A percentile compares a stretch with the other conserved stretches of the same genome.
phyloP scores from a whole-genome alignment of 2,888 invertebrate genomes.

The Sesamia inferens region DNA sequence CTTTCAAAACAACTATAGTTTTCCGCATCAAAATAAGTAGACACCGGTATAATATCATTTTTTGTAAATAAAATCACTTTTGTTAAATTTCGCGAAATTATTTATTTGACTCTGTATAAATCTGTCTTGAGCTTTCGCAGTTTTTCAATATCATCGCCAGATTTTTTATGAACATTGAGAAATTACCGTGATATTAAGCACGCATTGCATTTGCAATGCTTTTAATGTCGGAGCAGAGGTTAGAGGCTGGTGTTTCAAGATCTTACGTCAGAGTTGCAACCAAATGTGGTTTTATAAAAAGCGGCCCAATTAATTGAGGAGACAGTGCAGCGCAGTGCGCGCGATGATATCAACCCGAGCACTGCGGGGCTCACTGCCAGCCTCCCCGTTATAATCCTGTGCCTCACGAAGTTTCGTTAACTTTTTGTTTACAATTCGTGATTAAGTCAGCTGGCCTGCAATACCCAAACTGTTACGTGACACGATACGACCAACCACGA shows the following conservation, averaged over 20 bases:
- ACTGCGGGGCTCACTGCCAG: slow-evolving; percentile 11
- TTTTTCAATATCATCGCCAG: slow-evolving; percentile 22
- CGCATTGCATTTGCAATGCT: slow-evolving; percentile 42
- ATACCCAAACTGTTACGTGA: slow-evolving; percentile 68
- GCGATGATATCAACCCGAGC: slow-evolving; percentile 46
- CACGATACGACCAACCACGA: slow-evolving; percentile 52
- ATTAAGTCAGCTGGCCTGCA: slow-evolving; percentile 61
- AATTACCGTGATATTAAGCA: slow-evolving; percentile 24
- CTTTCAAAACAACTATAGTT: too few relatives aligned
- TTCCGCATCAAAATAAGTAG: too few relatives aligned
- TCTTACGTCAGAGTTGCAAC: slow-evolving; percentile 47
- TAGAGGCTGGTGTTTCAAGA: slow-evolving; percentile 36
- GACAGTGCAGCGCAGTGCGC: slow-evolving; percentile 44
- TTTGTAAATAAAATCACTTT: too few relatives aligned
- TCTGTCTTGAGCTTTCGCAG: not conserved
- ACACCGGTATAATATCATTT: too few relatives aligned
- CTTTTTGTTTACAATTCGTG: slow-evolving; percentile 67
- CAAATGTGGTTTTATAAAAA: slow-evolving; percentile 53
- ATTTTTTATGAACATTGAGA: slow-evolving; percentile 33
- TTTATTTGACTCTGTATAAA: not conserved
- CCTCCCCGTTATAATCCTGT: slow-evolving; percentile 27
- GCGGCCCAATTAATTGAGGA: slow-evolving; percentile 56
- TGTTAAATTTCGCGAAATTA: too few relatives aligned
- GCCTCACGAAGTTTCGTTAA: slow-evolving; percentile 50
- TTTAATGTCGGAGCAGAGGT: slow-evolving; percentile 38